phyloP scores from a whole-genome alignment of 2,888 invertebrate genomes.

The Choristoneura rosaceana region DNA sequence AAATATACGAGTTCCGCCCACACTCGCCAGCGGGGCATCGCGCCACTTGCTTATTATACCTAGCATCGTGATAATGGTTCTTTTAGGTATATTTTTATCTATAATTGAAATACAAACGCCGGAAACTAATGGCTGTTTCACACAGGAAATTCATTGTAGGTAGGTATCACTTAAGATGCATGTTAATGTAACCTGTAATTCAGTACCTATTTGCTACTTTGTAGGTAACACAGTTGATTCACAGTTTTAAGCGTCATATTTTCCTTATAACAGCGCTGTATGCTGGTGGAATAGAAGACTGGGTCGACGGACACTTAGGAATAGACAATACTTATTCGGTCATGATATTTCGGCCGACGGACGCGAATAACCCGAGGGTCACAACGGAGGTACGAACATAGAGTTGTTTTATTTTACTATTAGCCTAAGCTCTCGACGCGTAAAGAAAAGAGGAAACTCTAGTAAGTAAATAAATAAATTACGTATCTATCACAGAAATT shows the following conservation, averaged over 20 bases:
- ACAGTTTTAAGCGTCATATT: background rate
- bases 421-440: background rate
- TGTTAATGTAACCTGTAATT: background rate
- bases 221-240: background rate
- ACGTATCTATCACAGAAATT: background rate
- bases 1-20: background rate
- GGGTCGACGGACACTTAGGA: conserved; percentile 78
- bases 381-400: conserved; percentile 62
- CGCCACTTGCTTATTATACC: background rate
- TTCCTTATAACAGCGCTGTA: conserved; percentile 65
- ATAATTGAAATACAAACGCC: conserved; percentile 1
- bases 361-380: conserved; percentile 64
- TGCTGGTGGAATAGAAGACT: conserved; percentile 80
- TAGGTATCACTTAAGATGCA: background rate
- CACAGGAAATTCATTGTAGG: background rate
- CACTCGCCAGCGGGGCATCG: background rate
- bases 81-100: background rate
- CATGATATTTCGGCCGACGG: conserved; percentile 73
- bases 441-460: background rate
- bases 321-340: conserved; percentile 78
- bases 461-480: background rate
- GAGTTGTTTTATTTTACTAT: background rate
- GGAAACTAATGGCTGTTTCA: conserved; percentile 9
- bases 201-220: background rate
- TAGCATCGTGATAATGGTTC: background rate